Percentiles rank a stretch among this genome's conserved stretches.
Evolutionary conservation across 2,113 vertebrate species (phyloP).

Genomic region (Hemiscyllium ocellatum): DNA sequence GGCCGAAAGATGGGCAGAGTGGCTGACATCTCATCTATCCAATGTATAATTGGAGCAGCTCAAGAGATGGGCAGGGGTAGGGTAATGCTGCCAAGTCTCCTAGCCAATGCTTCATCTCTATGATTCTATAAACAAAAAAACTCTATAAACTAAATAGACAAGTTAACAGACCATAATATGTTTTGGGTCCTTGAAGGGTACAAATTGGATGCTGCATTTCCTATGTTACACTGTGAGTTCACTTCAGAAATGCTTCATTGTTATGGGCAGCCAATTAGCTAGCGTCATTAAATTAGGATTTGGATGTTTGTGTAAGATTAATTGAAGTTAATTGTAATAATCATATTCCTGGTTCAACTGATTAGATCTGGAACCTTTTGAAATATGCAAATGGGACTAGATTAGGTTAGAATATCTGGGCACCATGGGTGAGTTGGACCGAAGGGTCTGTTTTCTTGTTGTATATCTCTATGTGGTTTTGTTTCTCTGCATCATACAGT

Average conservation of each 20-base stretch:
- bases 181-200: neutral
- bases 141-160: neutral
- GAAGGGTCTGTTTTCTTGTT: too few species aligned
- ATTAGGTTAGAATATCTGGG: too few species aligned
- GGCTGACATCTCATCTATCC: too few species aligned
- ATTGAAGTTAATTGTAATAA: neutral
- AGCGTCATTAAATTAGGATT: neutral
- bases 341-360: neutral
- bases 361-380: neutral
- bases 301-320: neutral
- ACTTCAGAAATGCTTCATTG: neutral
- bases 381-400: neutral
- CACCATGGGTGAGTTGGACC: too few species aligned
- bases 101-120: neutral
- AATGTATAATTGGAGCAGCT: too few species aligned
- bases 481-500: too few species aligned
- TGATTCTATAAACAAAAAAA: neutral
- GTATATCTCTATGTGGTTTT: too few species aligned
- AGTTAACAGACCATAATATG: neutral
- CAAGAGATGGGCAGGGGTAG: neutral
- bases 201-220: neutral
- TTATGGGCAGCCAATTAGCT: neutral
- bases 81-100: neutral
- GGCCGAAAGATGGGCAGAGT: too few species aligned
- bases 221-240: neutral